Conservation (phyloP, 2,797 vertebrate genomes). For the Neostethus bicornis region DNA sequence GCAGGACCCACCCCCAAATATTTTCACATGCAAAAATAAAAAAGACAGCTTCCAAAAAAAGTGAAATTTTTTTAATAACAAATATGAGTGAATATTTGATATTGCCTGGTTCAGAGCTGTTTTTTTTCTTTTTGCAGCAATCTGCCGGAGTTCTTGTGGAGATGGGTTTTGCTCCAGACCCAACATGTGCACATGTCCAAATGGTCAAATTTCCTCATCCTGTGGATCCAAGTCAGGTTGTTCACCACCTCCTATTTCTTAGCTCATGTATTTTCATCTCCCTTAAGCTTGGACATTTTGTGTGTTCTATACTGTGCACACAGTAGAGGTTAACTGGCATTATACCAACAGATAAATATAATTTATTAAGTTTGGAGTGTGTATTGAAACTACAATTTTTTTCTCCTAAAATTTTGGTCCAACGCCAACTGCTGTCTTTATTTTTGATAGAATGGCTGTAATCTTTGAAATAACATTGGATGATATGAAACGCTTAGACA, state of each 20-base stretch:
- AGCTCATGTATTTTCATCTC: conserved; percentile 1
- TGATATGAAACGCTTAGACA: conserved; percentile 26
- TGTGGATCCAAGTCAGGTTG: conserved; percentile 97
- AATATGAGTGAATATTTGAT: conserved; percentile 24
- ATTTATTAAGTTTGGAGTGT: conserved; percentile 37
- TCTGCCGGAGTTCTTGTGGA: conserved; percentile 96
- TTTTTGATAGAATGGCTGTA: conserved; percentile 19
- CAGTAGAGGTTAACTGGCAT: conserved; percentile 13
- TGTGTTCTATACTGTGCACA: conserved; percentile 21
- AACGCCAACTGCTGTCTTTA: conserved; percentile 31
- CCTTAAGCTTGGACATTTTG: conserved; percentile 16
- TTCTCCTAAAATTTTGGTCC: conserved; percentile 15
- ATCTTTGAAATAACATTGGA: conserved; percentile 42
- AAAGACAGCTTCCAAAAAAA: conserved; percentile 11
- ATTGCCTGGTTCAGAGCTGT: conserved; percentile 35
- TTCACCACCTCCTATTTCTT: conserved; percentile 27
- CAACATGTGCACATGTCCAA: conserved; percentile 98
- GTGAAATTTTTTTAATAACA: conserved; percentile 24
- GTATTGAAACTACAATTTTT: conserved; percentile 25
- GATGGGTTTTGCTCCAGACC: conserved; percentile 99
- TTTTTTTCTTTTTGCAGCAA: conserved; percentile 80
- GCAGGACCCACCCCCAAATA: conserved; percentile 22
- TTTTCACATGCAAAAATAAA: conserved; percentile 30
- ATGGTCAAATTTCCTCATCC: conserved; percentile 91
- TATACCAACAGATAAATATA: conserved; percentile 38